Conservation (phyloP, 2,888 invertebrate genomes). For the Andrena fulva region DNA sequence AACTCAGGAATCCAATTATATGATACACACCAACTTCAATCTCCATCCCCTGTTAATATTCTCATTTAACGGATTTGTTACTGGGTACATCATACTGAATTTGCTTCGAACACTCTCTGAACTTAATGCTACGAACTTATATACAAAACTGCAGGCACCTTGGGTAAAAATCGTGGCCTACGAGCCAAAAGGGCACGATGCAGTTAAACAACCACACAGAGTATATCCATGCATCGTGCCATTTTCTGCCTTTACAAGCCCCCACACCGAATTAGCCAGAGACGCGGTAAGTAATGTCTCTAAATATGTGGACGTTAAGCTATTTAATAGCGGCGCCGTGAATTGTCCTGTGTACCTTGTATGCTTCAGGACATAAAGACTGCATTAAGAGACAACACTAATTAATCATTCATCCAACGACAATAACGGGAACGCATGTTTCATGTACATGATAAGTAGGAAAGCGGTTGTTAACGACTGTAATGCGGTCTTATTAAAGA, state of each 20-base stretch:
- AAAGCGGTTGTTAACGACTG: slow-evolving; percentile 37
- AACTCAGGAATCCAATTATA: slow-evolving; percentile 4
- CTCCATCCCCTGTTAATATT: not conserved
- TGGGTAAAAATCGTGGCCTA: slow-evolving; percentile 11
- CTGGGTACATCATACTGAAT: slow-evolving; percentile 10
- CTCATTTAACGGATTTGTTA: not conserved
- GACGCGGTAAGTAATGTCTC: slow-evolving; percentile 16
- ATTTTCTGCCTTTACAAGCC: slow-evolving; percentile 54
- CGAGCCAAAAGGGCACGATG: slow-evolving; percentile 15
- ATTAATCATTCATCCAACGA: slow-evolving; percentile 7
- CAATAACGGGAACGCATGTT: slow-evolving; percentile 11
- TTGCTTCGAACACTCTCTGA: not conserved
- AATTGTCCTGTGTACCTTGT: not conserved
- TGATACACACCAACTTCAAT: not conserved
- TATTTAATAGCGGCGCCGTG: slow-evolving; percentile 15
- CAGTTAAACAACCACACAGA: not conserved
- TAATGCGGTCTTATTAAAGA: slow-evolving; percentile 11
- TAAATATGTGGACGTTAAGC: slow-evolving; percentile 18
- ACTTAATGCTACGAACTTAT: not conserved
- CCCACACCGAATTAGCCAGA: slow-evolving; percentile 60
- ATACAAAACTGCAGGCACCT: slow-evolving; percentile 13
- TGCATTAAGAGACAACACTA: slow-evolving; percentile 17
- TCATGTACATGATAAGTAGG: slow-evolving; percentile 18
- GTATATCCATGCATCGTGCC: not conserved
- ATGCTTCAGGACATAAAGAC: not conserved